phyloP scores from a whole-genome alignment of 1,140 invertebrate genomes.

The Cotesia vestalis region DNA sequence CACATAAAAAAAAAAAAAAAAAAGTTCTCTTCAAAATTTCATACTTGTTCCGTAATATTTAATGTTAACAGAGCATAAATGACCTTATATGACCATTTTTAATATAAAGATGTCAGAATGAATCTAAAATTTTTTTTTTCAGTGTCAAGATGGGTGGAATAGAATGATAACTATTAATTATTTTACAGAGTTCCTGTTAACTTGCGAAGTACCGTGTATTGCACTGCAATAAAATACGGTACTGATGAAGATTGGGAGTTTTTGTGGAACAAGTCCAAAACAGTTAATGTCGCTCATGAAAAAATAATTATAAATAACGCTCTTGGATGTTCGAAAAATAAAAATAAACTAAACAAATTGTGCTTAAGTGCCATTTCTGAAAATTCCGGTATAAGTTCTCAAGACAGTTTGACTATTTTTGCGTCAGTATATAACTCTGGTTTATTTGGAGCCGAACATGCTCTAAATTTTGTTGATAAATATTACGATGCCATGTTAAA shows the following conservation, averaged over 20 bases:
- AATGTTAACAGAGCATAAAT: too few relatives aligned
- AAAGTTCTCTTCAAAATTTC: too few relatives aligned
- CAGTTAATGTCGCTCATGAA: constrained; percentile 64
- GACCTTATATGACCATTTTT: too few relatives aligned
- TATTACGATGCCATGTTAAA: constrained; percentile 56
- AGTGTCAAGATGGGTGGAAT: too few relatives aligned
- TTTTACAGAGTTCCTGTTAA: constrained; percentile 67
- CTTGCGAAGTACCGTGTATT: constrained; percentile 66
- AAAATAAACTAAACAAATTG: constrained; percentile 50
- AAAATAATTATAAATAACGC: constrained; percentile 68
- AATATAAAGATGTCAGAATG: too few relatives aligned
- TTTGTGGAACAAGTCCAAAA: constrained; percentile 40
- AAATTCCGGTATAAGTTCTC: constrained; percentile 45
- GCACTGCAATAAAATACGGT: constrained; percentile 41
- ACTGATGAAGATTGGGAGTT: constrained; percentile 35
- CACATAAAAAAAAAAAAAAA: too few relatives aligned
- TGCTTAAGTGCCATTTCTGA: constrained; percentile 45
- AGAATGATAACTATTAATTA: too few relatives aligned
- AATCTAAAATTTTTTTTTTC: too few relatives aligned
- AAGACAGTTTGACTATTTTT: constrained; percentile 51
- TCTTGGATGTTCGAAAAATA: constrained; percentile 69
- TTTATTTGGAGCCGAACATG: constrained; percentile 60
- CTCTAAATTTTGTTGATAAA: constrained; percentile 63
- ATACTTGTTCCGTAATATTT: too few relatives aligned
- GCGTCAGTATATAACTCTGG: constrained; percentile 59